These are phyloP conservation scores for Sebastiscus tertius DNA, from an alignment of 2,797 vertebrate species.

Conservation along the genomic window DNA sequence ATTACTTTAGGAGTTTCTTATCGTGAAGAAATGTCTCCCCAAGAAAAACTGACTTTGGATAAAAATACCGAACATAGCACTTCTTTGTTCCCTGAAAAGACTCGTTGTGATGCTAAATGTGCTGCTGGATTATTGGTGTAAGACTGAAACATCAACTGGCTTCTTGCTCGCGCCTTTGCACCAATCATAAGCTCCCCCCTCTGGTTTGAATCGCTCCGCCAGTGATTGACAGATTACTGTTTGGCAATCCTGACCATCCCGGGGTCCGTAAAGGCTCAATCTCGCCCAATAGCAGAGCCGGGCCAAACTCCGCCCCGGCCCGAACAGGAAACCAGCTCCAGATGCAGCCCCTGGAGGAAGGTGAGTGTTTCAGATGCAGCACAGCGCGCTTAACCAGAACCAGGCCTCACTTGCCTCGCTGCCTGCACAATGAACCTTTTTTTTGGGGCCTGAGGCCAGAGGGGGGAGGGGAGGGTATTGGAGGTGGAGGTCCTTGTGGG, in stretches of 20 bases:
- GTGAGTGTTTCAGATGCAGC: conserved; percentile 80
- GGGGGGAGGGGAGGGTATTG: conserved; percentile 20
- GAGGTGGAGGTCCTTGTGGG: conserved; percentile 42
- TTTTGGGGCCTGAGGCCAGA: conserved; percentile 60
- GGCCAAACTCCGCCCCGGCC: conserved; percentile 77
- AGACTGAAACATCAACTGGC: conserved; percentile 1
- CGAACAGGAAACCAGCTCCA: conserved; percentile 87
- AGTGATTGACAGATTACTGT: conserved; percentile 77
- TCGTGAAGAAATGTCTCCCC: conserved; percentile 32
- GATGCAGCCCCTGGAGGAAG: conserved; percentile 86
- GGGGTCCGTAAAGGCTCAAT: conserved; percentile 69
- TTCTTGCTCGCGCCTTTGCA: conserved; percentile 25
- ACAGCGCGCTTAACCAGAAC: conserved; percentile 76
- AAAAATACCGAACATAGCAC: conserved; percentile 27
- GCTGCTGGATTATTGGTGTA: conserved; percentile 20
- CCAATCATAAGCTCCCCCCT: conserved; percentile 48
- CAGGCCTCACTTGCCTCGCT: conserved; percentile 63
- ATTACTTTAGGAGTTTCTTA: conserved; percentile 43
- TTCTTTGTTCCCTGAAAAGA: conserved; percentile 52
- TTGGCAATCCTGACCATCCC: conserved; percentile 70
- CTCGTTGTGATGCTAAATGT: conserved; percentile 24
- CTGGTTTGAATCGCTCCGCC: conserved; percentile 64
- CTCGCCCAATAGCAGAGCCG: conserved; percentile 73
- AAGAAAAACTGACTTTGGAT: conserved; percentile 26
- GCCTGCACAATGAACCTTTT: conserved; percentile 80